These are phyloP conservation scores for Vipera latastei DNA, from an alignment of 2,797 vertebrate genomes.

Conservation along the genomic window DNA sequence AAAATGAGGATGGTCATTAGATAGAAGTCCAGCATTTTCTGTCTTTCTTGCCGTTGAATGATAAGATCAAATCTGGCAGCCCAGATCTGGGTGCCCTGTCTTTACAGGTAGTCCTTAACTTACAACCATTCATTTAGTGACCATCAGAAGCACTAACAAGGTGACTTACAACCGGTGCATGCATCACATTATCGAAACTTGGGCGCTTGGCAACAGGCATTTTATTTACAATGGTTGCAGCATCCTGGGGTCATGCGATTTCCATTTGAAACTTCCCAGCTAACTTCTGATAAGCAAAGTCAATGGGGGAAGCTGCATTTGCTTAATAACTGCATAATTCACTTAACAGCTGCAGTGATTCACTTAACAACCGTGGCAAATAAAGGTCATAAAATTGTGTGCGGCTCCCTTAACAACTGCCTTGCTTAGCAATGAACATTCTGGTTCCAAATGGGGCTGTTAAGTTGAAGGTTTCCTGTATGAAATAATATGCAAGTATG, in stretches of 20 bases:
- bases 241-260: not conserved
- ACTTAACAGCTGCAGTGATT: not conserved
- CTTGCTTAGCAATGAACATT: not conserved
- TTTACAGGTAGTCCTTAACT: not conserved
- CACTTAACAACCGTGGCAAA: not conserved
- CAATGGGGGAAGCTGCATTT: not conserved
- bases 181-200: not conserved
- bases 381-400: not conserved
- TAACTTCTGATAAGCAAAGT: not conserved
- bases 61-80: not conserved
- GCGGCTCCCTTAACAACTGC: not conserved
- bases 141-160: not conserved
- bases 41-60: not conserved
- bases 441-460: not conserved
- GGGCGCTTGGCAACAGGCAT: not conserved
- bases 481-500: constrained; percentile 20
- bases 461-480: not conserved
- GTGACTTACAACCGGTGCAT: not conserved
- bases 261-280: not conserved
- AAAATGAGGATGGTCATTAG: not conserved
- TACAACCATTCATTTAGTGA: not conserved
- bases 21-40: not conserved
- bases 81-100: not conserved
- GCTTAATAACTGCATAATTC: not conserved
- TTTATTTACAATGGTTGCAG: not conserved